These are phyloP conservation scores for Porites australiensis DNA, from an alignment of 64 coral and sea anemone genomes.

Conservation along the genomic window DNA sequence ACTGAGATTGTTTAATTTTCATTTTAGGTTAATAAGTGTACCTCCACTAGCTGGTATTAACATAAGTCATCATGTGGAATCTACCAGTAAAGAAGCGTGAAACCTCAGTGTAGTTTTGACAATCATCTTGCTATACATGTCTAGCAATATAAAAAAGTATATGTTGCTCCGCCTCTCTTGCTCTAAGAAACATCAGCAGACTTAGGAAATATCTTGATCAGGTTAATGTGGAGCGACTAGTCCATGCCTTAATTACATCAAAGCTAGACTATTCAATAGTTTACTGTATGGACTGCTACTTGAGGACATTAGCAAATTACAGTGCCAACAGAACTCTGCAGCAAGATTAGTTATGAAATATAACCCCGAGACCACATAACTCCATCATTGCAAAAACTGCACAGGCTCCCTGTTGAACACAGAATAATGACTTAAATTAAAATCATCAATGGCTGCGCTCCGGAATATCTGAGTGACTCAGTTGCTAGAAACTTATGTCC, in stretches of 20 bases:
- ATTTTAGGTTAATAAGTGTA: too few relatives aligned
- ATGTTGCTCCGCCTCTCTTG: too few relatives aligned
- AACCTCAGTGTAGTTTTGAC: too few relatives aligned
- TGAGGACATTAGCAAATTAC: background rate
- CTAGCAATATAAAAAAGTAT: too few relatives aligned
- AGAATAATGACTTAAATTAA: background rate
- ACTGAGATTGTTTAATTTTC: too few relatives aligned
- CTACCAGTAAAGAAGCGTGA: too few relatives aligned
- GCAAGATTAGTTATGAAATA: constrained; percentile 10
- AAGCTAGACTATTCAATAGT: background rate
- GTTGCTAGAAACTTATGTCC: constrained; percentile 1
- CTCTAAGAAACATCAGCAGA: too few relatives aligned
- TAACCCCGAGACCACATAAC: background rate
- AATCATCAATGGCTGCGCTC: background rate
- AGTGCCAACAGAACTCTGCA: background rate
- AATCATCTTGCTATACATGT: too few relatives aligned
- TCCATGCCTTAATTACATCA: background rate
- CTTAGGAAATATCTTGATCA: background rate
- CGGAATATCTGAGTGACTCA: background rate
- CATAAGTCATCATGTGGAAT: too few relatives aligned
- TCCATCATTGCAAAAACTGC: background rate
- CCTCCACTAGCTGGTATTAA: too few relatives aligned
- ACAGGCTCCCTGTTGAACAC: background rate
- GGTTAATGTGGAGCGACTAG: background rate
- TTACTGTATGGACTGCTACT: background rate